Base-by-base conservation (phyloP, 2,113 vertebrate species). In the Redunca redunca region DNA sequence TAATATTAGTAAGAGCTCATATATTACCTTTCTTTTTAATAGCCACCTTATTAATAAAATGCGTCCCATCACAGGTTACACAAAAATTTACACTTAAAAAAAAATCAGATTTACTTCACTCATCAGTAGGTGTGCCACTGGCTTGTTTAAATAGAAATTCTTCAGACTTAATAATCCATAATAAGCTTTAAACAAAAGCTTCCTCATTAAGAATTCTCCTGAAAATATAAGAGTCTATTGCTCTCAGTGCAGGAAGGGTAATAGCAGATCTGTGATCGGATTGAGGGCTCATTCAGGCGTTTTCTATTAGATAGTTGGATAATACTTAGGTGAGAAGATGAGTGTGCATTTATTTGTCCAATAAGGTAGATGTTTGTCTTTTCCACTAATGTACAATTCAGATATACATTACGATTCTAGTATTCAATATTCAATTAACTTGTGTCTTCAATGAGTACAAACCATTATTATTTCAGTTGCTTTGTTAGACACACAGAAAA, bases 391-490 rank as follows among this genome's bases (percentile, higher is more conserved):
- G 60, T 52, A 40, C 36, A 64, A 74, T 96, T 95, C 85, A 84
- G 84, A 55, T 89, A 48, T 52, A 25, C 97, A 94, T 78, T 2
- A 28, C 62, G 94, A 85, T 91, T 94, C 96, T 67, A 36, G 52
- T 74, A 19, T 95, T 97, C 94, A n/a, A 13, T 60, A 0, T 7
- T 91, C 91, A 87, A 80, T 80, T 52, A 97, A 85, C 93, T 88
- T 71, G 62, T 97, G 93, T 98, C 97, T 97, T 94, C 93, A 86
- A 33, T 87, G 93, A 95, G 96, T 53, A 87, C 14, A 81, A 81
- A 95, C 82, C 78, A 60, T 82, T 93, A 95, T 97, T 97, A 97
- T 98, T 98, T 97, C 78, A 19, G 82, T 93, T 81, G 95, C 97
- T 98, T 80, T 80, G 77, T 91, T 94, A 98, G 97, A 96, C 83